phyloP scores from a whole-genome alignment of 2,888 invertebrate genomes.

The Pseudococcus jackbeardsleyi region DNA sequence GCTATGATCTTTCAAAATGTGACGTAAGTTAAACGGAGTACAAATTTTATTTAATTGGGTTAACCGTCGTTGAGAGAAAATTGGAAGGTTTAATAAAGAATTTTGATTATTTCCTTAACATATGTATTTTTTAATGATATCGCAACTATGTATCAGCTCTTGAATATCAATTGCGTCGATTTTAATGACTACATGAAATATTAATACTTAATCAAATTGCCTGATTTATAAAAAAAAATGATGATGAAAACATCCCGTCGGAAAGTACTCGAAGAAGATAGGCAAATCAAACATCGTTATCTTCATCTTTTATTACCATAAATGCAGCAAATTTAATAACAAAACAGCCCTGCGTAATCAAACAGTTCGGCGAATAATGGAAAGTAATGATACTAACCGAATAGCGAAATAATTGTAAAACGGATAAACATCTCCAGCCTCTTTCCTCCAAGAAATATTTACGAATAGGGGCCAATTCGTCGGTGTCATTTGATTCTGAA shows the following conservation, averaged over 20 bases:
- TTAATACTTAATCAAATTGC: background rate
- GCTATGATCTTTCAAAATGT: background rate
- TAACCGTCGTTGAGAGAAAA: no score
- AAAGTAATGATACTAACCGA: conserved; percentile 70
- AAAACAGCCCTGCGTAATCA: background rate
- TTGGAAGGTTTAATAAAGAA: no score
- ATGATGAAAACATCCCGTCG: background rate
- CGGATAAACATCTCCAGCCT: conserved; percentile 76
- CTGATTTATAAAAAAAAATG: background rate
- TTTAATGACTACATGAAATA: background rate
- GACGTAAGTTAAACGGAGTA: no score
- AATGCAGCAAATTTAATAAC: background rate
- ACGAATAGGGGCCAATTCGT: conserved; percentile 71
- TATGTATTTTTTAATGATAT: background rate
- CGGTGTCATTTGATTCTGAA: conserved; percentile 69
- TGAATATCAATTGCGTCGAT: background rate
- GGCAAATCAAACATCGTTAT: background rate
- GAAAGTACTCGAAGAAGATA: background rate
- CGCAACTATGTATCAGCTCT: background rate
- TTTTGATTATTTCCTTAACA: no score
- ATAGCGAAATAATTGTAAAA: conserved; percentile 75
- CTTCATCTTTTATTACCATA: no score
- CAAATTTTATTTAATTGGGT: no score
- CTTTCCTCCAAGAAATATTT: conserved; percentile 75
- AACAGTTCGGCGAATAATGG: background rate